Base-by-base conservation (phyloP, 2,113 vertebrate species). In the Zapus hudsonius region DNA sequence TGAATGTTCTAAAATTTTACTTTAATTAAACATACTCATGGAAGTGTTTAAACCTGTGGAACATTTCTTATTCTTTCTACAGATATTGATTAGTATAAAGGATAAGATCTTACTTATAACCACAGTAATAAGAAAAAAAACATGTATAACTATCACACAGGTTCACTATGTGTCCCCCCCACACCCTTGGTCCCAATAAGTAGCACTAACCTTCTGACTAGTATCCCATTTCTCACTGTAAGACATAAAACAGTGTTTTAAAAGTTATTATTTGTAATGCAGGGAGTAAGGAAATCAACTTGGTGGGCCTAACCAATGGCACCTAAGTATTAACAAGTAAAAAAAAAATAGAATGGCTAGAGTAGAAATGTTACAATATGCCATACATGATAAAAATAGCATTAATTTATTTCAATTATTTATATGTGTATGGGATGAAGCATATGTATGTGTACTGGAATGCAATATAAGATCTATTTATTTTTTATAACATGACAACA, bases 371-470 rank as follows among this genome's bases (percentile, higher is more conserved):
- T 33, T 36, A 84, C 12, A 79, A 9, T 78, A 84, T 13, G 61
- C 40, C 17, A 67, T 17, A 52, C 10, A 61, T 40, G 63, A 36
- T 66, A 55, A 91, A 84, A 79, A 27, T 70, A 66, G 15, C 38
- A 94, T 66, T 78, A 74, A 52, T 93, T 64, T 44, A 91, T n/a
- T 70, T 47, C 47, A 47, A 47, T 47, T 91, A 69, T 69, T 55
- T 63, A 74, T 82, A n/a, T 64, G 20, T 47, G 12, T 66, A n/a
- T 47, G 11, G 29, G 47, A 47, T 47, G 47, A 47, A 47, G 12
- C 22, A 55, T 29, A 19, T 84, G 4, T 79, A 29, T 79, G 36
- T 23, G 15, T 74, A 87, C 59, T 25, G 38, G 36, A 36, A 87
- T 52, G 20, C 38, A 80, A 42, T 78, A 55, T 79, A 87, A 83